Percentiles rank a stretch among this genome's conserved stretches.
phyloP scores from a whole-genome alignment of 2,888 invertebrate genomes.

The Plemyria rubiginata region DNA sequence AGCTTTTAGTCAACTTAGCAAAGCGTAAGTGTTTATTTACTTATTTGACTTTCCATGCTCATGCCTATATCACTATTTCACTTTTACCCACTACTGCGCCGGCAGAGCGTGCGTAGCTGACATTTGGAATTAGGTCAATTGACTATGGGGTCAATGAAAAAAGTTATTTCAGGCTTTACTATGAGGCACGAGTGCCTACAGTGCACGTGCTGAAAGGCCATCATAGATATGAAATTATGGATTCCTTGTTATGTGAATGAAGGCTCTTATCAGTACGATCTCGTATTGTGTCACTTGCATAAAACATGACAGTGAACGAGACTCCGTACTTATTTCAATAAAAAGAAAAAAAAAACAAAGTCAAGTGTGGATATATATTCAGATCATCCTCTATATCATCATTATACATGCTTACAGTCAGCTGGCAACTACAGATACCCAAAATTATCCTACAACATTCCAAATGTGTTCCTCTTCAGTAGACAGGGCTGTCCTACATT shows the following conservation, averaged over 20 bases:
- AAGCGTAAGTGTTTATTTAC: no score
- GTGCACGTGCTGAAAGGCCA: conserved; percentile 30
- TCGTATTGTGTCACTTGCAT: conserved; percentile 12
- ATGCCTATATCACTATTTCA: conserved; percentile 29
- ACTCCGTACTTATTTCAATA: not conserved
- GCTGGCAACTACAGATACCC: conserved; percentile 1
- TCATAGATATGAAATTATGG: conserved; percentile 20
- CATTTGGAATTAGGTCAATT: conserved; percentile 45
- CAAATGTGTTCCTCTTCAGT: conserved; percentile 17
- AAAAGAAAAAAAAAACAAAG: not conserved
- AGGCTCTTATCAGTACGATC: conserved; percentile 19
- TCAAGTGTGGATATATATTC: not conserved
- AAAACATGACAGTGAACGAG: conserved; percentile 3
- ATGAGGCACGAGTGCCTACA: conserved; percentile 29
- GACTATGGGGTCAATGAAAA: conserved; percentile 44
- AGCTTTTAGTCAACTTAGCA: no score
- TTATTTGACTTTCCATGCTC: conserved; percentile 1
- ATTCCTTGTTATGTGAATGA: conserved; percentile 24
- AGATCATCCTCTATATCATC: not conserved
- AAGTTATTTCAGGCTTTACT: conserved; percentile 44
- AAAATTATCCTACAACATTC: conserved; percentile 13
- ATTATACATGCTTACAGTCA: not conserved
- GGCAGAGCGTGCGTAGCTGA: conserved; percentile 42
- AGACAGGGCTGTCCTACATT: conserved; percentile 33
- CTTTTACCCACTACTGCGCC: conserved; percentile 18